Base-by-base conservation (phyloP, 1,140 invertebrate genomes). In the Aphelinus atriplicis region DNA sequence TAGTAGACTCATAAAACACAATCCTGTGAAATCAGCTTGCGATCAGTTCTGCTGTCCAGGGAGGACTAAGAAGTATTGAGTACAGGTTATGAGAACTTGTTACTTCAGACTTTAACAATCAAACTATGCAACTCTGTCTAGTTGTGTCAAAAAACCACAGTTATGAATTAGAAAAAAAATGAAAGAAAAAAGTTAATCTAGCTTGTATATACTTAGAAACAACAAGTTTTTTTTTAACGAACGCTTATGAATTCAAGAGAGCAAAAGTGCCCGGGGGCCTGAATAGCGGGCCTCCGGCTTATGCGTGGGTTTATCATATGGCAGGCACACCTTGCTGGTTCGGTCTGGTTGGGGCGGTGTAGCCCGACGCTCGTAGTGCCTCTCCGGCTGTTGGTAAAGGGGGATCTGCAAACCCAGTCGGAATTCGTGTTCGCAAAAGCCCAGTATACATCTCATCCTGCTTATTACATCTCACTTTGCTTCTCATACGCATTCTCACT, bases 241-340 rank as follows among this genome's bases (percentile, higher is more conserved):
- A 88, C 86, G 85, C 84, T 87, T 85, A 80, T 82, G 86, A 68
- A 69, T 74, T 87, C 84, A 87, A 87, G 85, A 86, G 86, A 87
- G 83, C 65, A 74, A 74, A 69, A 74, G 66, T 74, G 65, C 66
- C 26, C 26, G 72, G 70, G 69, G 66, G 71, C 63, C 71, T 48
- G 65, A 5, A 60, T 73, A 73, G 71, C 53, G 71, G 71, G 71
- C 71, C 71, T 67, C 64, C 57, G 56, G 61, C 48, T 60, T 68
- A 68, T 74, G 65, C 65, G 65, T 68, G 72, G 72, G 72, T 74
- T 62, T 74, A 68, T 62, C 65, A 62, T 69, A 69, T 74, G 85
- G 85, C 85, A 86, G 85, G 85, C 86, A 87, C 87, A 88, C 87
- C 87, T 88, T 88, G 87, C 87, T 88, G 83, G 85, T 87, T 87